Percentiles rank a stretch among this genome's conserved stretches.
Evolutionary conservation across 2,797 vertebrate genomes (phyloP).

Genomic region (Galagoides demidoff): DNA sequence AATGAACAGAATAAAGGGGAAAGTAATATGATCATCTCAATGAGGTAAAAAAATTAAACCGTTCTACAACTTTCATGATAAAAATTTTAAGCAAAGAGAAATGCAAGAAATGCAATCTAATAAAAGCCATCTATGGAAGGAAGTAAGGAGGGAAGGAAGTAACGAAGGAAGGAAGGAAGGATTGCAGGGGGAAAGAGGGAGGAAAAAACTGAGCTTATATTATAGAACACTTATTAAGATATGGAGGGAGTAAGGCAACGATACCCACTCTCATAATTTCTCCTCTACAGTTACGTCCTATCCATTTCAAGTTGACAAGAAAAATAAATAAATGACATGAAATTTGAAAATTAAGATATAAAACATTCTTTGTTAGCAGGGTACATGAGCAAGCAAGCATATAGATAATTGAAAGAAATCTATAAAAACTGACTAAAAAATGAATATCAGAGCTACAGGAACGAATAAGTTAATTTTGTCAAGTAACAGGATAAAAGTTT

Average conservation of each 20-base stretch:
- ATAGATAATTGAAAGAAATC: not conserved
- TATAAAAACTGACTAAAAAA: not conserved
- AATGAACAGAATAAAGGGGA: not conserved
- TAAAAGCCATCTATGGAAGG: not conserved
- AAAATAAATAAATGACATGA: not conserved
- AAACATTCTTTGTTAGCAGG: not conserved
- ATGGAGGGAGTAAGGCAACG: not conserved
- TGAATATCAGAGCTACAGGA: not conserved
- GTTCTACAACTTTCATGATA: not conserved
- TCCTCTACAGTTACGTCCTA: not conserved
- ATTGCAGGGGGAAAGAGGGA: too few relatives aligned
- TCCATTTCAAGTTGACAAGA: not conserved
- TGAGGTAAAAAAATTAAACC: not conserved
- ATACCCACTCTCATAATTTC: not conserved
- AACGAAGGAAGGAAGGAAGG: too few relatives aligned
- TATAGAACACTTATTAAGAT: not conserved
- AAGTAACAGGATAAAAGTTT: not conserved
- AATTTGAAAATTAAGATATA: constrained; percentile 16
- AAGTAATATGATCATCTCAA: not conserved
- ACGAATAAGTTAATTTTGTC: not conserved
- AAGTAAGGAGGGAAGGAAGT: too few relatives aligned
- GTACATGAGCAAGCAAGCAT: not conserved
- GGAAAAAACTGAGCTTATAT: not conserved
- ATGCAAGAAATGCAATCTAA: not conserved
- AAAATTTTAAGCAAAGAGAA: not conserved